phyloP scores from a whole-genome alignment of 2,888 invertebrate genomes.

The Synanthedon tipuliformis region DNA sequence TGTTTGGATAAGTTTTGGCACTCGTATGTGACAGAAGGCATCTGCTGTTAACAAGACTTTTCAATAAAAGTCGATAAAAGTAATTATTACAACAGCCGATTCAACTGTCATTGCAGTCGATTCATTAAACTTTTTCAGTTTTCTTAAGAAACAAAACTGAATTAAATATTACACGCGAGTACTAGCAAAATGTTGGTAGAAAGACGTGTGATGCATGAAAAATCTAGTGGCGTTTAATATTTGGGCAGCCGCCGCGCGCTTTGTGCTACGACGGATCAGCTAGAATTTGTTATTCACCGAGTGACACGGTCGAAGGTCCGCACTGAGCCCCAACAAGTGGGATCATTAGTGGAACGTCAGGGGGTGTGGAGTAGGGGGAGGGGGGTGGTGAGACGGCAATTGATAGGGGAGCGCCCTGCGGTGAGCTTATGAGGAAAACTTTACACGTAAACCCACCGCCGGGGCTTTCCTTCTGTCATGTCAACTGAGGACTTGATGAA shows the following conservation, averaged over 20 bases:
- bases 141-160: too few relatives aligned
- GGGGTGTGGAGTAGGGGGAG: slow-evolving; percentile 11
- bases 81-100: too few relatives aligned
- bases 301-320: slow-evolving; percentile 62
- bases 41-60: too few relatives aligned
- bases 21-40: too few relatives aligned
- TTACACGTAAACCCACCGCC: slow-evolving; percentile 51
- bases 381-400: slow-evolving; percentile 34
- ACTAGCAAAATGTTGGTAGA: slow-evolving; percentile 8
- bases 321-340: slow-evolving; percentile 66
- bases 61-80: too few relatives aligned
- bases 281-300: slow-evolving; percentile 65
- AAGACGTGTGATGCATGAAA: slow-evolving; percentile 11
- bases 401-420: slow-evolving; percentile 63
- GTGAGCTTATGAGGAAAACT: slow-evolving; percentile 63
- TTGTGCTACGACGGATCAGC: slow-evolving; percentile 42
- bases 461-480: slow-evolving; percentile 22
- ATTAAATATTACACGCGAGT: background rate
- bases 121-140: too few relatives aligned
- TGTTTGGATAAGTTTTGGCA: too few relatives aligned
- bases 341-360: slow-evolving; percentile 54
- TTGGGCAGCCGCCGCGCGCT: slow-evolving; percentile 18
- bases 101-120: too few relatives aligned
- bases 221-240: slow-evolving; percentile 26
- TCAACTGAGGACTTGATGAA: slow-evolving; percentile 35